Conservation (phyloP, 2,797 vertebrate species). For the Catostomus latipinnis region DNA sequence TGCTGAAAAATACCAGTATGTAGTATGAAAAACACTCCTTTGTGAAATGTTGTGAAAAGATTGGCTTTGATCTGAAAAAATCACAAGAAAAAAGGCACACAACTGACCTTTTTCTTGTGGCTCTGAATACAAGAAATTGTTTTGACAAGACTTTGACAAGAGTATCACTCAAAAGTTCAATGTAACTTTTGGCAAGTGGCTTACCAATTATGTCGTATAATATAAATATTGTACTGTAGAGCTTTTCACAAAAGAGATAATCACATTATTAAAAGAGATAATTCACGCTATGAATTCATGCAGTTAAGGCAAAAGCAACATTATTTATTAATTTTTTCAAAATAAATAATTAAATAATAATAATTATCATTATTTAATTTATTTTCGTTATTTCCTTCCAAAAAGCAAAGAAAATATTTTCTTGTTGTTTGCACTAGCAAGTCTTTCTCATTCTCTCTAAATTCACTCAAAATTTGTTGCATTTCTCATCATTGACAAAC, state of each 20-base stretch:
- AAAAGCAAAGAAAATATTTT: not conserved
- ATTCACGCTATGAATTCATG: not conserved
- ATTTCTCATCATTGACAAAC: constrained; percentile 30
- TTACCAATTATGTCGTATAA: not conserved
- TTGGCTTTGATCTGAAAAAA: not conserved
- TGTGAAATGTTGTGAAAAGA: too few species aligned
- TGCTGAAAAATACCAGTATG: too few species aligned
- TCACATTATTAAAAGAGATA: not conserved
- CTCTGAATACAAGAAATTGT: not conserved
- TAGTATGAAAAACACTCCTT: too few species aligned
- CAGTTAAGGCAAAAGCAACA: not conserved
- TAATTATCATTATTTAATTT: too few species aligned
- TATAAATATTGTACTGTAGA: not conserved
- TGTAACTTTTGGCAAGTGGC: not conserved
- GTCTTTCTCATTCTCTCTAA: constrained; percentile 5
- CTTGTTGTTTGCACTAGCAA: not conserved
- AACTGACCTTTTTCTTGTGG: not conserved
- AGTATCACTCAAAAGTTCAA: not conserved
- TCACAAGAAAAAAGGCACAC: not conserved
- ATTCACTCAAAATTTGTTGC: not conserved
- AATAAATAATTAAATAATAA: not conserved
- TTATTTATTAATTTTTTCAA: too few species aligned
- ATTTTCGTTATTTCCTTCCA: not conserved
- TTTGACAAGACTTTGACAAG: not conserved
- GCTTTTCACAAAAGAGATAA: not conserved